Evolutionary conservation across 2,113 vertebrate genomes (phyloP), one percentile per base, ranked within the genome.

Genomic region (Equus przewalskii): DNA sequence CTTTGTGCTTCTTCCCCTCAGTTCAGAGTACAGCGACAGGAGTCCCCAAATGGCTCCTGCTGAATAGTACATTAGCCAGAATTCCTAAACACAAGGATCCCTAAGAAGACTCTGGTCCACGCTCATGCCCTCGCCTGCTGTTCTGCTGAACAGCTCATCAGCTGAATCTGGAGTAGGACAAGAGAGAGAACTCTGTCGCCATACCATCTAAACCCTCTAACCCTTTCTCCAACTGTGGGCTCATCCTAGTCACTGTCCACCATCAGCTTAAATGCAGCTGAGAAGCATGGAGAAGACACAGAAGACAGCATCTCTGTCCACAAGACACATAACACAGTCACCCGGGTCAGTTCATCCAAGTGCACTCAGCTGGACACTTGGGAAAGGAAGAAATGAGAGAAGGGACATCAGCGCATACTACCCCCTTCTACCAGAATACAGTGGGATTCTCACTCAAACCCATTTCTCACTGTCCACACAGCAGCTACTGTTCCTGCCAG

Each of bases 141-240:
- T 19, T 12, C 44, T 6, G 13, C 44, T 1, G 10, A 91, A 33
- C 33, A 41, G 41, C 72, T 62, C 65, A 1, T 10, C 51, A 4
- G 41, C 21, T 84, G 36, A 60, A 30, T 5, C 33, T 16, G n/a
- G 13, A 18, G 24, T 0, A 21, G 64, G 49, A 73, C 4, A 8
- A 4, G 18, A 18, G 1, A 6, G 1, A n/a, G 51, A 84, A 11
- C 19, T 58, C 54, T 7, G 33, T n/a, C 24, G 24, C 60, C 56
- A 22, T 4, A 0, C 51, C 44, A 19, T 6, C 46, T 1, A 21
- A 44, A 15, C 6, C 56, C 1, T 9, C 15, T 14, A 0, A 3
- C 14, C 6, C 51, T 33, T 22, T 24, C 73, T 69, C 78, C 78
- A 10, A 10, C 44, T 3, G 5, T 0, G 19, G 75, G 13, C 3